Evolutionary conservation across 2,797 vertebrate genomes (phyloP).

Genomic region (Malurus leucopterus): DNA sequence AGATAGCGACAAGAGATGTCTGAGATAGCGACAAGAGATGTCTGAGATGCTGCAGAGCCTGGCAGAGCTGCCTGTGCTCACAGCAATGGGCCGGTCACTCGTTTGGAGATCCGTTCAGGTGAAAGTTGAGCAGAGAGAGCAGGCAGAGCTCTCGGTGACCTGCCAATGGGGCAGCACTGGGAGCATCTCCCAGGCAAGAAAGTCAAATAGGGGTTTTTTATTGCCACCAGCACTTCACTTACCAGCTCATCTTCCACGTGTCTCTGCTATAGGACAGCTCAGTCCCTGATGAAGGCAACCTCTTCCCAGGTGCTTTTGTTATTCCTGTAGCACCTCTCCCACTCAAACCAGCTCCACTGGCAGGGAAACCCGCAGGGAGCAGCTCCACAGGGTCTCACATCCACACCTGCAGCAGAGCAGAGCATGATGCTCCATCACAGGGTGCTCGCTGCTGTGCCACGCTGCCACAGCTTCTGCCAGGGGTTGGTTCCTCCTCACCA

Average conservation of each 20-base stretch:
- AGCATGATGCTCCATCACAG: rapidly evolving
- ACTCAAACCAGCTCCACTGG: rapidly evolving
- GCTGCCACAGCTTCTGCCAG: no score
- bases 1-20: rapidly evolving
- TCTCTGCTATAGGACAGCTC: neutral
- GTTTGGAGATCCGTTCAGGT: rapidly evolving
- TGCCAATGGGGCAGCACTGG: rapidly evolving
- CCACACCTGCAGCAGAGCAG: rapidly evolving
- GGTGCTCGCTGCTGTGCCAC: rapidly evolving
- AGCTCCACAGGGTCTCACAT: neutral
- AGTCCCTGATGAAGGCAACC: neutral
- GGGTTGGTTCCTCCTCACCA: neutral
- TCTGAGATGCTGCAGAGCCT: neutral
- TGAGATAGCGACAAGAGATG: rapidly evolving
- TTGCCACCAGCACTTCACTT: neutral
- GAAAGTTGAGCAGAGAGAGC: neutral
- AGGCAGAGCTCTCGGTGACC: neutral
- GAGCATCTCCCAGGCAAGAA: rapidly evolving
- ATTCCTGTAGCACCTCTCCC: neutral
- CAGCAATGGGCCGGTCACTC: rapidly evolving
- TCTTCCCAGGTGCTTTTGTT: neutral
- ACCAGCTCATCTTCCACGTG: rapidly evolving
- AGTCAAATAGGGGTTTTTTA: rapidly evolving
- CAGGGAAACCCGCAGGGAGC: rapidly evolving
- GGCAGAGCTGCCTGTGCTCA: rapidly evolving